Evolutionary conservation across 2,888 invertebrate genomes (phyloP).

Genomic region (Lepas anatifera): DNA sequence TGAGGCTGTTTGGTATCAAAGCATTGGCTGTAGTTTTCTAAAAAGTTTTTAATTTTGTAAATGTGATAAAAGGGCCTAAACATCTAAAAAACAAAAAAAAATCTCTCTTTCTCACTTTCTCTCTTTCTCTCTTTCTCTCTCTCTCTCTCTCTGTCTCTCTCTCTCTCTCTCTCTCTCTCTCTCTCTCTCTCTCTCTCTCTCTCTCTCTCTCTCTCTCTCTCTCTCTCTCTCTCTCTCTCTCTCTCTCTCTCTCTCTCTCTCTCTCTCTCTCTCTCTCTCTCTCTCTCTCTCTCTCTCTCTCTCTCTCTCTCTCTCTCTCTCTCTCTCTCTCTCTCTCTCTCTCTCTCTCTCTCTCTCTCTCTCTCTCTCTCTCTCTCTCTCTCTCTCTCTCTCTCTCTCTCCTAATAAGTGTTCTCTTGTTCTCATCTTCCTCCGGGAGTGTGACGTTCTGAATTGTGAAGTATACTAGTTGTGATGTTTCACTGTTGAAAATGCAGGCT

Average conservation of each 20-base stretch:
- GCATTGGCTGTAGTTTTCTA: too few relatives aligned
- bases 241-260: slow-evolving; percentile 5
- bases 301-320: slow-evolving; percentile 10
- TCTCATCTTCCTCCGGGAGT: too few relatives aligned
- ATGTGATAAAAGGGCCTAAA: too few relatives aligned
- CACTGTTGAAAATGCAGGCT: too few relatives aligned
- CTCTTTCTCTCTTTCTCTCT: slow-evolving; percentile 15
- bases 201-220: slow-evolving; percentile 16
- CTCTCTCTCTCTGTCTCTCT: slow-evolving; percentile 16
- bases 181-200: slow-evolving; percentile 13
- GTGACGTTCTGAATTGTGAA: too few relatives aligned
- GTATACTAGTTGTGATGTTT: too few relatives aligned
- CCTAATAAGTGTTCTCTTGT: too few relatives aligned
- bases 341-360: not conserved
- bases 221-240: slow-evolving; percentile 11
- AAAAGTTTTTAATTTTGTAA: too few relatives aligned
- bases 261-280: slow-evolving; percentile 15
- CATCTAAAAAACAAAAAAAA: too few relatives aligned
- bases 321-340: slow-evolving; percentile 3
- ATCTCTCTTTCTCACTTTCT: slow-evolving; percentile 14
- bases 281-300: slow-evolving; percentile 6
- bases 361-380: too few relatives aligned
- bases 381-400: too few relatives aligned
- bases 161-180: slow-evolving; percentile 14
- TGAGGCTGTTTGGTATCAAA: too few relatives aligned